Conservation (phyloP, 2,888 invertebrate species). For the Acrobasis repandana region DNA sequence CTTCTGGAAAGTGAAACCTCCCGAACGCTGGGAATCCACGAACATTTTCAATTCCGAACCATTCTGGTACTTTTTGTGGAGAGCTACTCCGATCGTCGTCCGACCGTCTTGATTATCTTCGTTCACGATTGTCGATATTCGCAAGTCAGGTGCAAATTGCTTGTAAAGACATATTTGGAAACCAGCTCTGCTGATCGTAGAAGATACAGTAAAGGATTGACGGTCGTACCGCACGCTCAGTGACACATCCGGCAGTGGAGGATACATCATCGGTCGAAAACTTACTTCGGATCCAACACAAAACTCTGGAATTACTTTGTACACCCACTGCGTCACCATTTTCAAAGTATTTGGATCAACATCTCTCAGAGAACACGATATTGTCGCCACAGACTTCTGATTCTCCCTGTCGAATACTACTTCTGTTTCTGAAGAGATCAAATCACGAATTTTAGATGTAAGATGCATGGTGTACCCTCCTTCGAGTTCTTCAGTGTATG, state of each 20-base stretch:
- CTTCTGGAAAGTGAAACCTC: constrained; percentile 70
- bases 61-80: constrained; percentile 63
- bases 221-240: constrained; percentile 64
- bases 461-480: constrained; percentile 60
- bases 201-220: constrained; percentile 55
- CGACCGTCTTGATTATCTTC: constrained; percentile 51
- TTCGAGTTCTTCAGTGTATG: constrained; percentile 60
- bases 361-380: constrained; percentile 61
- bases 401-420: constrained; percentile 61
- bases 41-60: constrained; percentile 71
- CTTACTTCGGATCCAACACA: constrained; percentile 64
- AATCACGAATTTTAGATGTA: constrained; percentile 66
- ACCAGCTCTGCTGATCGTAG: constrained; percentile 62
- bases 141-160: constrained; percentile 60
- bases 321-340: constrained; percentile 68
- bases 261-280: constrained; percentile 54
- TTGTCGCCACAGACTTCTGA: constrained; percentile 54
- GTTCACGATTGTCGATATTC: constrained; percentile 64
- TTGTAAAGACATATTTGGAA: constrained; percentile 69
- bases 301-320: constrained; percentile 59
- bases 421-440: constrained; percentile 73
- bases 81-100: constrained; percentile 60
- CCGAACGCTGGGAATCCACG: constrained; percentile 70
- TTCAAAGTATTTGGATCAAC: constrained; percentile 65
- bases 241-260: constrained; percentile 57